Percentiles rank a stretch among this genome's conserved stretches.
phyloP scores from a whole-genome alignment of 2,797 vertebrate genomes.

The Sebastes kiyomatsui region DNA sequence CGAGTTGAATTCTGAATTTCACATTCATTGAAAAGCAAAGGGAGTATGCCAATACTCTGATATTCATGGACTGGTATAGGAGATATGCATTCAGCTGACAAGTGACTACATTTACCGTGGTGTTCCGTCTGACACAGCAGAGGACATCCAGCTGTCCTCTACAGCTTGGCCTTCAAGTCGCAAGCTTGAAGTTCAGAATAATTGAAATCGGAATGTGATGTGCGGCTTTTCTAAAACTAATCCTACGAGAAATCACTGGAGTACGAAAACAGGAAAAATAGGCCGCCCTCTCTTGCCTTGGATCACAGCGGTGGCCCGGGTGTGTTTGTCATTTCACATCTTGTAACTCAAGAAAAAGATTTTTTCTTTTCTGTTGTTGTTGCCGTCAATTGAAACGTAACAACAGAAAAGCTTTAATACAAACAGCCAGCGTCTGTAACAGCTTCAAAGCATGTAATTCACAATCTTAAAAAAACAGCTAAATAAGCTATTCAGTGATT shows the following conservation, averaged over 20 bases:
- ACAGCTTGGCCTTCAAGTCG: slow-evolving; percentile 4
- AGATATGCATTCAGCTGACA: slow-evolving; percentile 29
- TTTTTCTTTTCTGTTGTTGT: not conserved
- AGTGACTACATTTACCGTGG: slow-evolving; percentile 1
- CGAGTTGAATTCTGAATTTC: slow-evolving; percentile 14
- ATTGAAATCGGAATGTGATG: slow-evolving; percentile 6
- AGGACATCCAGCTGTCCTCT: slow-evolving; percentile 12
- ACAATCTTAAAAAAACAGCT: not conserved
- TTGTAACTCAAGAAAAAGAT: not conserved
- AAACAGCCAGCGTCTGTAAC: not conserved
- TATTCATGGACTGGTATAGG: not conserved
- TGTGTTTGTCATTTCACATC: not conserved
- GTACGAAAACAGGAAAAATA: slow-evolving; percentile 1
- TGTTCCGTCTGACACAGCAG: slow-evolving; percentile 2
- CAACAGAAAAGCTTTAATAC: not conserved
- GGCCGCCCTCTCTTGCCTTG: not conserved
- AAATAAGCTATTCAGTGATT: not conserved
- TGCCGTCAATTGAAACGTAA: not conserved
- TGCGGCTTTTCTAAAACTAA: slow-evolving; percentile 13
- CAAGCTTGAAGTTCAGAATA: slow-evolving; percentile 8
- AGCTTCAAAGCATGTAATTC: not conserved
- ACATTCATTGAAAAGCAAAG: slow-evolving; percentile 12
- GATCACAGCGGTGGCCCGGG: not conserved
- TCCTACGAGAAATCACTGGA: not conserved
- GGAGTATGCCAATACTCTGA: not conserved